These are phyloP conservation scores for Agriopis leucophaearia DNA, from an alignment of 2,888 invertebrate species.

Conservation along the genomic window DNA sequence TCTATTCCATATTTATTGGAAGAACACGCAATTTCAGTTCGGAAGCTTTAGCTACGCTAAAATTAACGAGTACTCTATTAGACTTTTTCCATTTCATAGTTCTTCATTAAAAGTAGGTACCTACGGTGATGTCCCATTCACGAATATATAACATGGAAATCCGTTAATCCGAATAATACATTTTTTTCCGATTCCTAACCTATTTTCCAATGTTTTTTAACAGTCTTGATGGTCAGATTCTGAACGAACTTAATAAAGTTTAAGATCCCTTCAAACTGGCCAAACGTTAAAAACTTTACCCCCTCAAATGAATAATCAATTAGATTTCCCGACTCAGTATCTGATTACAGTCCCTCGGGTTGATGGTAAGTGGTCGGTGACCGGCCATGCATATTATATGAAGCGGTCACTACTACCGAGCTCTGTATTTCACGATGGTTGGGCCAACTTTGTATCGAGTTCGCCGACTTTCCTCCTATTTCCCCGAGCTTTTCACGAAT, in stretches of 20 bases:
- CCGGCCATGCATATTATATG: conserved; percentile 29
- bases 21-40: too few relatives aligned
- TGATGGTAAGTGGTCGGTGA: conserved; percentile 27
- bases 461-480: not conserved
- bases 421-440: not conserved
- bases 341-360: conserved; percentile 20
- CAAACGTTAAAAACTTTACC: conserved; percentile 9
- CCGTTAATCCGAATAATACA: not conserved
- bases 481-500: conserved; percentile 1
- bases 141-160: too few relatives aligned
- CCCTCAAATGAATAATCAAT: conserved; percentile 28
- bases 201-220: not conserved
- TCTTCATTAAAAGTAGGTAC: too few relatives aligned
- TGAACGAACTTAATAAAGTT: not conserved
- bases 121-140: too few relatives aligned
- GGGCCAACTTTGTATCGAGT: not conserved
- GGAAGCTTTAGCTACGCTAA: too few relatives aligned
- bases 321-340: conserved; percentile 22
- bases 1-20: too few relatives aligned
- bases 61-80: too few relatives aligned
- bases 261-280: not conserved
- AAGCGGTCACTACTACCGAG: conserved; percentile 16
- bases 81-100: too few relatives aligned
- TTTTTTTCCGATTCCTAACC: too few relatives aligned
- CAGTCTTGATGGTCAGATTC: not conserved